These are phyloP conservation scores for Luffia ferchaultella DNA, from an alignment of 2,888 invertebrate species.

Conservation along the genomic window DNA sequence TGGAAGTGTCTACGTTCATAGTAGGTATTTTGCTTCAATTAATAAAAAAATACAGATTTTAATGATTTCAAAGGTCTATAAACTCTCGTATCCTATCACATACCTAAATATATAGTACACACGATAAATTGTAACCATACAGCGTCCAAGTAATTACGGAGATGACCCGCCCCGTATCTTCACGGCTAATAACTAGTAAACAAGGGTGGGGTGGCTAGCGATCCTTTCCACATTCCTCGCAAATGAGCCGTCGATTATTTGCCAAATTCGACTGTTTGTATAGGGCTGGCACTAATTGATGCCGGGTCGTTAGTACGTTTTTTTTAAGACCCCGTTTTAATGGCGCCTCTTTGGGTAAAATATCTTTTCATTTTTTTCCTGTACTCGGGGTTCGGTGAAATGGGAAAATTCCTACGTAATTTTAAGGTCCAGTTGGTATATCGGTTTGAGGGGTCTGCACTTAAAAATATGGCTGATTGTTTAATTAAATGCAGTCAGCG, in stretches of 20 bases:
- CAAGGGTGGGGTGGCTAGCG: slow-evolving; percentile 7
- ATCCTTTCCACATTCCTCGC: slow-evolving; percentile 6
- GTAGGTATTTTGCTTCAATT: too few relatives aligned
- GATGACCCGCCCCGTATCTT: slow-evolving; percentile 7
- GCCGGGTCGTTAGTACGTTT: slow-evolving; percentile 22
- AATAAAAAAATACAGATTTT: too few relatives aligned
- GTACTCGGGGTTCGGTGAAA: neutral
- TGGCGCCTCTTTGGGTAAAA: slow-evolving; percentile 43
- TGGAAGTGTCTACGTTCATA: too few relatives aligned
- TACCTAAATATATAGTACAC: too few relatives aligned
- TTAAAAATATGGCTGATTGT: too few relatives aligned
- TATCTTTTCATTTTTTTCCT: slow-evolving; percentile 29
- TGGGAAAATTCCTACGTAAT: neutral
- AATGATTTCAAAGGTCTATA: too few relatives aligned
- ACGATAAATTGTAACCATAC: too few relatives aligned
- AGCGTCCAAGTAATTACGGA: neutral
- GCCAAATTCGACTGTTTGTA: slow-evolving; percentile 14
- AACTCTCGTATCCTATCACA: too few relatives aligned
- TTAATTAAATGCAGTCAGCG: too few relatives aligned
- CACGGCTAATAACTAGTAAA: slow-evolving; percentile 17
- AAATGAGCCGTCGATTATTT: slow-evolving; percentile 13
- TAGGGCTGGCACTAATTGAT: slow-evolving; percentile 39
- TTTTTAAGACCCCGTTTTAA: slow-evolving; percentile 43
- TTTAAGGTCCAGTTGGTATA: too few relatives aligned
- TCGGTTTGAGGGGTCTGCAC: too few relatives aligned